Evolutionary conservation across 1,140 invertebrate genomes (phyloP).

Genomic region (Trichomalopsis sarcophagae): DNA sequence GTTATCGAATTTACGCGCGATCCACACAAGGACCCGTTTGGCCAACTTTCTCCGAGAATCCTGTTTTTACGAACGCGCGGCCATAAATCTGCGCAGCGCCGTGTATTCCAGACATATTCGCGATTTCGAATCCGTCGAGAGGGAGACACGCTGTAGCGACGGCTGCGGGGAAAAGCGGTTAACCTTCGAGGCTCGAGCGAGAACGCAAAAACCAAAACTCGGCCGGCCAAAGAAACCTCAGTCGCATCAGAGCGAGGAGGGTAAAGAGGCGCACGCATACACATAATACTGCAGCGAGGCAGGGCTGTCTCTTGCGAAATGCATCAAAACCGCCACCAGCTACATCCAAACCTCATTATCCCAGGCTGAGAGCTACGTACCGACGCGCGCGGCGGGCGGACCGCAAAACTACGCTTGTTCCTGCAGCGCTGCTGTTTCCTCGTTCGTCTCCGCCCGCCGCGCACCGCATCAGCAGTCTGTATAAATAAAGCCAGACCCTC

Average conservation of each 20-base stretch:
- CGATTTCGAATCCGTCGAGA: too few relatives aligned
- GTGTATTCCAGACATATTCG: neutral
- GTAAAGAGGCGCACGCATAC: too few relatives aligned
- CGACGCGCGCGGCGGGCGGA: neutral
- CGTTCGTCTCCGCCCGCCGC: neutral
- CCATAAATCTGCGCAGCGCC: neutral
- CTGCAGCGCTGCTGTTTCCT: too few relatives aligned
- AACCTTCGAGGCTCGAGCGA: too few relatives aligned
- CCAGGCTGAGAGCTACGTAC: neutral
- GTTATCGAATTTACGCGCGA: neutral
- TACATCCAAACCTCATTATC: neutral
- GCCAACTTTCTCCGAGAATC: conserved; percentile 20
- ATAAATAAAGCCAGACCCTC: conserved; percentile 19
- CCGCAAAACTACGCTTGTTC: neutral
- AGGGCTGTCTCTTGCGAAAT: neutral
- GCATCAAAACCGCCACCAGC: neutral
- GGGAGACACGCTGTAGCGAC: too few relatives aligned
- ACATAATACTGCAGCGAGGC: neutral
- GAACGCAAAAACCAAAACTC: too few relatives aligned
- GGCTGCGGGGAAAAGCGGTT: too few relatives aligned
- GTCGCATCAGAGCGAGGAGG: too few relatives aligned
- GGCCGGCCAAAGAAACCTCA: too few relatives aligned
- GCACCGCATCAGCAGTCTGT: neutral
- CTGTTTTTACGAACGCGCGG: neutral
- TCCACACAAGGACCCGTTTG: conserved; percentile 11